Percentiles rank a stretch among this genome's conserved stretches.
Conservation (phyloP, 2,888 invertebrate genomes). For the Neoscelio sp. region DNA sequence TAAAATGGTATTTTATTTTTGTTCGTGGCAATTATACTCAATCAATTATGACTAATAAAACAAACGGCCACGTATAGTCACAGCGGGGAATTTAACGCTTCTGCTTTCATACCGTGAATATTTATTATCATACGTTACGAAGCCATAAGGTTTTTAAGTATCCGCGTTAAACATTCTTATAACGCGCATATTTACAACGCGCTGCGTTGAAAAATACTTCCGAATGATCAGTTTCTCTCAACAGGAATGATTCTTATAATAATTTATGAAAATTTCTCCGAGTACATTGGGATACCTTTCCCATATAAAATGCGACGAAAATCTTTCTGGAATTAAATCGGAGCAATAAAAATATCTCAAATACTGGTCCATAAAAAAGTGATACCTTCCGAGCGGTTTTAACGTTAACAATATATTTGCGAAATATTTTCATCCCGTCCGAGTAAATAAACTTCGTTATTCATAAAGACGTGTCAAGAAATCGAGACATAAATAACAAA, state of each 20-base stretch:
- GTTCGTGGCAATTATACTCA: constrained; percentile 43
- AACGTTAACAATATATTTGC: not conserved
- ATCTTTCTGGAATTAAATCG: not conserved
- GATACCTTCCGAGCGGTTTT: constrained; percentile 2
- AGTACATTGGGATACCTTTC: not conserved
- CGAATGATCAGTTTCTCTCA: constrained; percentile 12
- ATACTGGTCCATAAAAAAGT: constrained; percentile 11
- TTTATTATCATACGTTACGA: constrained; percentile 41
- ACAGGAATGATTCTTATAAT: not conserved
- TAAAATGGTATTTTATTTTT: constrained; percentile 48
- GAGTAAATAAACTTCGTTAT: constrained; percentile 30
- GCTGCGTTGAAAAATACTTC: constrained; percentile 22
- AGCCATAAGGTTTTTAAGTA: constrained; percentile 10
- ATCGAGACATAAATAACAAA: constrained; percentile 34
- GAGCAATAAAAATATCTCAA: constrained; percentile 17
- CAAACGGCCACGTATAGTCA: constrained; percentile 33
- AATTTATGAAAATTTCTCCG: constrained; percentile 16
- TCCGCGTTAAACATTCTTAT: constrained; percentile 17
- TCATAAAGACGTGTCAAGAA: constrained; percentile 31
- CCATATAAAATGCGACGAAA: constrained; percentile 3
- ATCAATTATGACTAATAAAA: constrained; percentile 65
- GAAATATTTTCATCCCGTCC: constrained; percentile 5
- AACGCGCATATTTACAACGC: constrained; percentile 36
- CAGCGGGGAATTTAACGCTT: constrained; percentile 64
- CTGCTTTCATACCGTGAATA: constrained; percentile 59